Evolutionary conservation across 2,113 vertebrate species (phyloP), one percentile per base, ranked within the genome.

Genomic region (Eurypyga helias): DNA sequence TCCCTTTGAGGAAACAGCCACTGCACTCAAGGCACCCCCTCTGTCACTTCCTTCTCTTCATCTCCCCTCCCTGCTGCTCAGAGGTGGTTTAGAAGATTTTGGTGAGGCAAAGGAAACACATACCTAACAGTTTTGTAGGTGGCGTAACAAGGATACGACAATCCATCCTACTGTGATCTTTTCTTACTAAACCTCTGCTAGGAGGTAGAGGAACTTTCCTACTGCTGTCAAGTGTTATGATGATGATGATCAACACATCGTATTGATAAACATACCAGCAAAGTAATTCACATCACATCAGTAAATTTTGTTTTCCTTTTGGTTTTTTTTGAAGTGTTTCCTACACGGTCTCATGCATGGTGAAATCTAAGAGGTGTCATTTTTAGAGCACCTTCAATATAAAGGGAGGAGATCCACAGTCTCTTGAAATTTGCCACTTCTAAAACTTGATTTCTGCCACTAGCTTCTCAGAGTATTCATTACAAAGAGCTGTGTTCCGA

Each of bases 71-170:
- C 18, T 36, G 38, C 51, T 58, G 31, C 41, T 57, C 57, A 46
- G 28, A 34, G 9, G 45, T 38, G 15, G 34, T 20, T 75, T 12
- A 69, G 21, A 71, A 28, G 23, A 45, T 43, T 72, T 70, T 41
- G 18, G 65, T 21, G 49, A 86, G 34, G 57, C 25, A 85, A 76
- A 73, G 45, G 34, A 51, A 85, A 55, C 19, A 19, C 1, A 3
- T 24, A 51, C 12, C 45, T 48, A 91, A 61, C 11, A 9, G 13
- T 4, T 6, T 5, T 31, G 26, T 5, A 33, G 24, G 9, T 23
- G 34, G 26, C 2, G 1, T 29, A 57, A 57, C 8, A 38, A 65
- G 16, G 20, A 26, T n/a, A 46, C 8, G 6, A 15, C 0, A 0
- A 73, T 41, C 21, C 21, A 25, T 31, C 55, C 51, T 48, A 17